These are phyloP conservation scores for Matsumurasca onukii DNA, from an alignment of 1,140 invertebrate species.

Conservation along the genomic window DNA sequence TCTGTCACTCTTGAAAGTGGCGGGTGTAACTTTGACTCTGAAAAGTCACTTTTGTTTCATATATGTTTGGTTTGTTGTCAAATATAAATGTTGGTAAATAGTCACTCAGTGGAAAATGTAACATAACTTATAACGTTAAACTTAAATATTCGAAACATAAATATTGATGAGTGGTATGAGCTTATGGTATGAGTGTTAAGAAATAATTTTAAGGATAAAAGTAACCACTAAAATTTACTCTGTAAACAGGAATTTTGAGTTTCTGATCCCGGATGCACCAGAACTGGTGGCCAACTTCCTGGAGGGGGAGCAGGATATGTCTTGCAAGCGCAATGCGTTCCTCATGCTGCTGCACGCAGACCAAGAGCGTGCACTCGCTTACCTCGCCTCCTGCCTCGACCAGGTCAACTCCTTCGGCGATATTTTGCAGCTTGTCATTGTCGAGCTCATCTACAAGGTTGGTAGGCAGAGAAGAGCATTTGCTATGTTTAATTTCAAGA, in stretches of 20 bases:
- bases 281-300: conserved; percentile 95
- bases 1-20: too few relatives aligned
- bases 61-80: too few relatives aligned
- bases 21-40: too few relatives aligned
- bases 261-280: conserved; percentile 97
- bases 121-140: too few relatives aligned
- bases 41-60: too few relatives aligned
- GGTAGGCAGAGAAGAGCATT: background rate
- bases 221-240: too few relatives aligned
- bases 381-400: conserved; percentile 92
- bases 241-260: conserved; percentile 97
- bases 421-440: conserved; percentile 97
- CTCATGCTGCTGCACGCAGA: conserved; percentile 98
- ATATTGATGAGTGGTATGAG: too few relatives aligned
- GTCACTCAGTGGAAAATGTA: too few relatives aligned
- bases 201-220: too few relatives aligned
- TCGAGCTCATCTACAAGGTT: conserved; percentile 99
- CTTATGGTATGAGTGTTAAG: too few relatives aligned
- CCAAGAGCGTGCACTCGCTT: conserved; percentile 88
- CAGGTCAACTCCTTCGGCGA: conserved; percentile 95
- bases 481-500: background rate
- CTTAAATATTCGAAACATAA: too few relatives aligned
- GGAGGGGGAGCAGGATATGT: conserved; percentile 97
- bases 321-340: conserved; percentile 98
- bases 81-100: too few relatives aligned